Evolutionary conservation across 2,113 vertebrate species (phyloP).

Genomic region (Cathartes aura): DNA sequence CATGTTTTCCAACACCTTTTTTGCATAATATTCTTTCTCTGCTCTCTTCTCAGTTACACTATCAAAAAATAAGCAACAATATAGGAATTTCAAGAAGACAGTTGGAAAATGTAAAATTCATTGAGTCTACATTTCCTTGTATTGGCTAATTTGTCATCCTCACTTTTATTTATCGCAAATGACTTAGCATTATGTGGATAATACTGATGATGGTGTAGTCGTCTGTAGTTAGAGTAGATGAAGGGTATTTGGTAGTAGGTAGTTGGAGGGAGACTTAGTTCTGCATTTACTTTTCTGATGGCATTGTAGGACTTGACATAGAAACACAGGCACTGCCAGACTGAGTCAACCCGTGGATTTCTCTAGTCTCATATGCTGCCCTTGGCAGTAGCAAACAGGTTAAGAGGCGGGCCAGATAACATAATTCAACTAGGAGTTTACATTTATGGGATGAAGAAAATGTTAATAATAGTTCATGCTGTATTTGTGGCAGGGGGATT

Average conservation of each 20-base stretch:
- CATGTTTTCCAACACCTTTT: neutral
- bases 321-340: neutral
- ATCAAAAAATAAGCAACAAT: neutral
- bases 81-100: neutral
- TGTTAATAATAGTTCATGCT: neutral
- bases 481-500: neutral
- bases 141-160: neutral
- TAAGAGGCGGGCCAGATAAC: neutral
- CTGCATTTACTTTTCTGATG: neutral
- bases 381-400: neutral
- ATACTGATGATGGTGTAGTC: neutral
- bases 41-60: neutral
- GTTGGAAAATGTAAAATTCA: neutral
- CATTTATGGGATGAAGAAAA: neutral
- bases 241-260: neutral
- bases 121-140: neutral
- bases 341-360: neutral
- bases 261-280: neutral
- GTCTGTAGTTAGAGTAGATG: neutral
- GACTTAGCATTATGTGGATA: neutral
- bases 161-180: neutral
- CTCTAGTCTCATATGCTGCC: neutral
- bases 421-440: neutral
- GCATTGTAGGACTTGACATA: neutral
- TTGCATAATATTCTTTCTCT: neutral